Base-by-base conservation (phyloP, 1,140 invertebrate species). In the Stegodyphus mimosarum region DNA sequence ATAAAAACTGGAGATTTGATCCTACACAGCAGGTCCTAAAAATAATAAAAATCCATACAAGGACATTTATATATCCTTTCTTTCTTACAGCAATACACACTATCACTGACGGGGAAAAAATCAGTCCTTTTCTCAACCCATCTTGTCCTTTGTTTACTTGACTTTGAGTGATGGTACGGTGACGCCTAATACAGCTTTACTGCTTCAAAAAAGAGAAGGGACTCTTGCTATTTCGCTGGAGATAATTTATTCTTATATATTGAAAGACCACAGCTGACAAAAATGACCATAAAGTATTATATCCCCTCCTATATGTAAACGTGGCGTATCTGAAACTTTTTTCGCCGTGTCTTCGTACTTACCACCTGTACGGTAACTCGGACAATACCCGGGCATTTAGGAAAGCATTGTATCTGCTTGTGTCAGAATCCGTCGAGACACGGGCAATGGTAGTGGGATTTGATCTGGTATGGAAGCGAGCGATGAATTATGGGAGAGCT, bases 251-350 rank as follows among this genome's bases (percentile, higher is more conserved):
- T 73, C 80, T 74, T 49, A 48, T 53, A 74, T 83, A 83, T 83
- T 83, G 80, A 83, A 83, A 83, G 71, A 83, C 80, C 80, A 53
- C 33, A 33, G 53, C 49, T 83, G 80, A 83, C 80, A 83, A 83
- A 83, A 74, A 74, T 83, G 80, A 83, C 80, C 80, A 83, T 83
- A 83, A 83, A 83, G 80, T 83, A 83, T 83, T 50, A 74, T 67
- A 60, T 53, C 70, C 51, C 70, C 79, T 64, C 48, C n/a, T 66
- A 50, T 80, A 60, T 83, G 64, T 67, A 67, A 67, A 67, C 64
- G 64, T 55, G n/a, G 77, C 77, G 77, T 79, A 79, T 67, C 77
- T n/a, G 60, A 64, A 60, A 60, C 52, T 76, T 51, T 63, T 75
- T 73, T 73, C 10, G 52, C 53, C 18, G 15, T 17, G 15, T 52